Evolutionary conservation across 2,888 invertebrate genomes (phyloP), one percentile per base, ranked within the genome.

Genomic region (Folsomia candida): DNA sequence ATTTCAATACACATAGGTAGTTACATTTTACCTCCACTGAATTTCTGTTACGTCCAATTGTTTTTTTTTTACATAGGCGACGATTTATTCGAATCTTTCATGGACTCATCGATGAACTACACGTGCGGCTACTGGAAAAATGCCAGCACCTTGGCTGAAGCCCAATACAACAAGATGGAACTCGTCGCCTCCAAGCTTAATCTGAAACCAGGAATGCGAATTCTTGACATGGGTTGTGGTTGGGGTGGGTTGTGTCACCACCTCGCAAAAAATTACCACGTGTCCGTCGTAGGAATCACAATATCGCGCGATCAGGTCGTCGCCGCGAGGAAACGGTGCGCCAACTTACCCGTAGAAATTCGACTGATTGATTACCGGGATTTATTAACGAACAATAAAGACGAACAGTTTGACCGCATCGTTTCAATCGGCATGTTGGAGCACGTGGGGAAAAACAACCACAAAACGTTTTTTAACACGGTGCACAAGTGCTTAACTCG

Each of bases 181-280:
- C 51, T 77, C 61, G 77, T 78, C 64, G 78, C 68, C 0, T 22
- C 58, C 4, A 78, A 78, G 61, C 47, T 78, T 11, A 76, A 78
- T 28, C 58, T 78, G 29, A 68, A 77, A 29, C 78, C 78, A 11
- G 78, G 78, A 54, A 77, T 78, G 77, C 72, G 68, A 29, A 77
- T 78, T 11, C 58, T 78, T 2, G 74, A 75, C 63, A 67, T 72
- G 61, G 71, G 74, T 2, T 77, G 77, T 63, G 77, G 78, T 4
- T 76, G 77, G 78, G 78, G 78, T 24, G 72, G 73, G 2, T 68
- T 78, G 2, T 77, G 75, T 71, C 72, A 78, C 65, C 73, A 74
- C 66, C 57, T 78, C 25, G 78, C 78, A 22, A 68, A 75, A 60
- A 71, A 75, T 51, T 75, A 76, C 27, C 67, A 58, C 22, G 78